Percentiles rank a stretch among this genome's conserved stretches.
Evolutionary conservation across 1,140 invertebrate genomes (phyloP).

Genomic region (Pseudoatta argentina): DNA sequence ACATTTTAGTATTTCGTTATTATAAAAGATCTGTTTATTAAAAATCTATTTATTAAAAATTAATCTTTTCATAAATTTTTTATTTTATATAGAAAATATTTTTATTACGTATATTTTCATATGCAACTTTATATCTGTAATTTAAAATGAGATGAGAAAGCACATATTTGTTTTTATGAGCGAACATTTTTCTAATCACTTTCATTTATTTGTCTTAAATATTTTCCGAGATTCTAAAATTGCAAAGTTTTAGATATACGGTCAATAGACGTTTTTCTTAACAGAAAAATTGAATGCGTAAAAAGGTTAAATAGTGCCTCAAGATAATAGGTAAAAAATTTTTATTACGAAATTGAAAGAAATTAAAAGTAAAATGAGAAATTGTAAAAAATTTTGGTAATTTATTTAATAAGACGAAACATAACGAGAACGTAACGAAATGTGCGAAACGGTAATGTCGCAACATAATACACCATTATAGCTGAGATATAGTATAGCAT

Average conservation of each 20-base stretch:
- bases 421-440: not conserved
- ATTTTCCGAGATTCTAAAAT: not conserved
- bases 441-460: not conserved
- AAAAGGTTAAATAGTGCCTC: not conserved
- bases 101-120: not conserved
- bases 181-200: not conserved
- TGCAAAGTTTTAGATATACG: not conserved
- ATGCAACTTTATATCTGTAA: not conserved
- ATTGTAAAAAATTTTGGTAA: not conserved
- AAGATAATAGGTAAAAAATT: not conserved
- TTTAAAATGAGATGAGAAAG: not conserved
- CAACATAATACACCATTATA: conserved; percentile 25
- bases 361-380: not conserved
- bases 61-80: not conserved
- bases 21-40: not conserved
- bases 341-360: not conserved
- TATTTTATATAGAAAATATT: not conserved
- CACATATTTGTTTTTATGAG: not conserved
- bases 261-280: not conserved
- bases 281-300: not conserved
- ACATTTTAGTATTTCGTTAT: not conserved
- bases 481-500: not conserved
- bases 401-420: not conserved
- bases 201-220: not conserved
- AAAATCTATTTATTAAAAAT: not conserved